These are phyloP conservation scores for Alexandromys fortis DNA, from an alignment of 2,113 vertebrate species.

Conservation along the genomic window DNA sequence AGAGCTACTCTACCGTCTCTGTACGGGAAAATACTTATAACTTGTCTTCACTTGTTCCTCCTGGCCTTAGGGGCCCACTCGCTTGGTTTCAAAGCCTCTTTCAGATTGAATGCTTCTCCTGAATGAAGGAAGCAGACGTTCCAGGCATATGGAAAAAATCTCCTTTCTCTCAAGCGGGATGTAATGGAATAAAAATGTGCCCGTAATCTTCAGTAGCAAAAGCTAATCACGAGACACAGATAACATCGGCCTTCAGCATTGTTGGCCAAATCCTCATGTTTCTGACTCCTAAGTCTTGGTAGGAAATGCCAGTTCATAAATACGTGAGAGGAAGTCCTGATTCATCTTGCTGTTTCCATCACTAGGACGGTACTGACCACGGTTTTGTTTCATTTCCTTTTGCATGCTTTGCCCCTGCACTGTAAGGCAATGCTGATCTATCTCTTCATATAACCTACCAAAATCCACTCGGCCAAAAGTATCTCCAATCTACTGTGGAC, in stretches of 20 bases:
- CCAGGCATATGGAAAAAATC: slow-evolving; percentile 55
- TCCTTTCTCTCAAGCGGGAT: slow-evolving; percentile 1
- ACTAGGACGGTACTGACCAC: background rate
- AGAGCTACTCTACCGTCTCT: background rate
- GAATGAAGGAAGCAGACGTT: slow-evolving; percentile 14
- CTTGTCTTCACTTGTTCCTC: background rate
- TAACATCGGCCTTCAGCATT: slow-evolving; percentile 60
- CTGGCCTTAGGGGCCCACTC: background rate
- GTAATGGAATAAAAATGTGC: slow-evolving; percentile 64
- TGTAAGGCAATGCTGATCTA: background rate
- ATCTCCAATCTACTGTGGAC: background rate
- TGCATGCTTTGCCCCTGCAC: background rate
- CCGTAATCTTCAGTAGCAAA: background rate
- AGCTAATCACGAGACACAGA: background rate
- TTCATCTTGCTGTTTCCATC: slow-evolving; percentile 55
- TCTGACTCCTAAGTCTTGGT: slow-evolving; percentile 64
- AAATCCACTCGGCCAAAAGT: background rate
- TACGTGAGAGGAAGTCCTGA: slow-evolving; percentile 55
- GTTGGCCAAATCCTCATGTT: slow-evolving; percentile 65
- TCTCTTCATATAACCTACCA: background rate
- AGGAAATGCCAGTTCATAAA: slow-evolving; percentile 72
- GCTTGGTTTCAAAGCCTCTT: slow-evolving; percentile 7
- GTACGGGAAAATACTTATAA: background rate
- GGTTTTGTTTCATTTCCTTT: background rate
- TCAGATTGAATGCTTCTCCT: slow-evolving; percentile 37